These are phyloP conservation scores for Aphidius colemani DNA, from an alignment of 2,888 invertebrate genomes.

Conservation along the genomic window DNA sequence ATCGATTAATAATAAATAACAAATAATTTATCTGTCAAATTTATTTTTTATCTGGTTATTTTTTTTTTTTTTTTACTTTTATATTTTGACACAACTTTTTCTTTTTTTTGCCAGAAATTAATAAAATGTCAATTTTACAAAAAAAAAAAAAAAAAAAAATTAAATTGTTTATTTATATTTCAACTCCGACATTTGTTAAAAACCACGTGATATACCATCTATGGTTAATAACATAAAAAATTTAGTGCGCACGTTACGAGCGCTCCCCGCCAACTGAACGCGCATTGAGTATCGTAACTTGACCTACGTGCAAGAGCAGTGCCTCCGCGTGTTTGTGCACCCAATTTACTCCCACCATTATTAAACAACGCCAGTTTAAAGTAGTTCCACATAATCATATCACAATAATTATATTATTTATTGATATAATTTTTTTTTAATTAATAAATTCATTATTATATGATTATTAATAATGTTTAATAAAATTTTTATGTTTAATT, in stretches of 20 bases:
- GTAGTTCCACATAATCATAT: slow-evolving; percentile 38
- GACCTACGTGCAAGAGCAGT: slow-evolving; percentile 58
- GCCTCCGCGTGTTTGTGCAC: slow-evolving; percentile 43
- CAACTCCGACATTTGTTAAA: slow-evolving; percentile 7
- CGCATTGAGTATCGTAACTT: slow-evolving; percentile 58
- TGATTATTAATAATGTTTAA: slow-evolving; percentile 26
- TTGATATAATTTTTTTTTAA: background rate
- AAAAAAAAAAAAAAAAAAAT: too few species aligned
- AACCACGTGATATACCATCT: slow-evolving; percentile 55
- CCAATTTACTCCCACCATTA: slow-evolving; percentile 44
- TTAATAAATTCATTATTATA: background rate
- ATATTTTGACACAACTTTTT: too few species aligned
- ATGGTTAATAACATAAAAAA: slow-evolving; percentile 44
- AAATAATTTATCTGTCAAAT: too few species aligned
- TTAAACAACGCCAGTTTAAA: slow-evolving; percentile 41
- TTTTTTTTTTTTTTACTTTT: too few species aligned
- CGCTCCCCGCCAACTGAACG: slow-evolving; percentile 55
- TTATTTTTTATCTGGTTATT: too few species aligned
- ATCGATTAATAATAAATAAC: too few species aligned
- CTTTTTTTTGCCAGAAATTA: too few species aligned
- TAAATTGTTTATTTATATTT: too few species aligned
- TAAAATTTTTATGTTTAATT: slow-evolving; percentile 14
- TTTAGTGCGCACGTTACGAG: slow-evolving; percentile 49
- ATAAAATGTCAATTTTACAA: too few species aligned
- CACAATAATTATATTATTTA: slow-evolving; percentile 13